Percentiles rank a stretch among this genome's conserved stretches.
Conservation (phyloP, 2,113 vertebrate species). For the Atrichornis clamosus region DNA sequence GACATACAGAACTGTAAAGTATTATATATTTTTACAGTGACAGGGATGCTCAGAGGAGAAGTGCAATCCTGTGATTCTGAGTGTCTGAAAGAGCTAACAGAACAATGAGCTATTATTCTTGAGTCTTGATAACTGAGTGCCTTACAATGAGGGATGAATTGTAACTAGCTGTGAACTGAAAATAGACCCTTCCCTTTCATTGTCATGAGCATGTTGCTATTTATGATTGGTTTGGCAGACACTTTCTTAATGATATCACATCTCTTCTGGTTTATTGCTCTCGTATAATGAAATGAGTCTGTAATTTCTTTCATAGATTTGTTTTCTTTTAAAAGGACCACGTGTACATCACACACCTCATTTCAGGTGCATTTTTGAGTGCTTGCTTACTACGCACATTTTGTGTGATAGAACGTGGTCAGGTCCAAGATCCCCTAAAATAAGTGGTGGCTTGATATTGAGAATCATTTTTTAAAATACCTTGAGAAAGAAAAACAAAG, state of each 20-base stretch:
- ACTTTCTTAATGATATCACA: background rate
- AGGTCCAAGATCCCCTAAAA: slow-evolving; percentile 28
- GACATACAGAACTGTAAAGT: background rate
- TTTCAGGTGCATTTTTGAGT: background rate
- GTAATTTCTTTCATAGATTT: background rate
- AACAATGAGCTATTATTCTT: slow-evolving; percentile 13
- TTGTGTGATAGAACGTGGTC: background rate
- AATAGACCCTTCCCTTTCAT: background rate
- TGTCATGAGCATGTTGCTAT: background rate
- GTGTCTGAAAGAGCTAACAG: background rate
- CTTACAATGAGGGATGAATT: background rate
- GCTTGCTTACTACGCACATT: background rate
- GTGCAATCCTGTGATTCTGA: background rate
- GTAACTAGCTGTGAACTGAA: background rate
- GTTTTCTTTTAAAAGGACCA: background rate
- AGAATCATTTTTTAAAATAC: slow-evolving; percentile 82
- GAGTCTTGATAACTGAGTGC: background rate
- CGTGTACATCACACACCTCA: background rate
- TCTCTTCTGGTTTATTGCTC: background rate
- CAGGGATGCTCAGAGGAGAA: background rate
- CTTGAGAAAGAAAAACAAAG: slow-evolving; percentile 76
- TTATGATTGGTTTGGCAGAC: background rate
- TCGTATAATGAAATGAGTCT: background rate
- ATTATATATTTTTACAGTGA: background rate
- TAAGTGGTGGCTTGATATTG: slow-evolving; percentile 69